Evolutionary conservation across 2,797 vertebrate species (phyloP).

Genomic region (Coregonus ussuriensis): DNA sequence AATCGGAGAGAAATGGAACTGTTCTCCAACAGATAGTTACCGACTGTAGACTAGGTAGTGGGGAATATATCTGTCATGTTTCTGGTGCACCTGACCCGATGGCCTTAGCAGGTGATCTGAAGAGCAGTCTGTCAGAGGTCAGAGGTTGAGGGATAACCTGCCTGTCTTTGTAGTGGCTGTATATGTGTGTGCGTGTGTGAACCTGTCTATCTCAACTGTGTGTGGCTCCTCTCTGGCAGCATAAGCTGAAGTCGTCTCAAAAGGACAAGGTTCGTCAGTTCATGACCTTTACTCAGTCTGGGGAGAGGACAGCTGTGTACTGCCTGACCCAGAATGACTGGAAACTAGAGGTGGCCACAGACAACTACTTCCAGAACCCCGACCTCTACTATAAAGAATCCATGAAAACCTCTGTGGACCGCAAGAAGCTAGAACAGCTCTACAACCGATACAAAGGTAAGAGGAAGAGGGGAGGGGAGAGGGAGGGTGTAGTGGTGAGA

Average conservation of each 20-base stretch:
- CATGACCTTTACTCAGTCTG: conserved; percentile 93
- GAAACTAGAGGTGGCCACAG: conserved; percentile 92
- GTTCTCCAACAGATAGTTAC: background rate
- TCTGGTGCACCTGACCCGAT: background rate
- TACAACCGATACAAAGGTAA: conserved; percentile 94
- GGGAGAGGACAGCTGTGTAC: conserved; percentile 90
- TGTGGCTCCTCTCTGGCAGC: conserved; percentile 68
- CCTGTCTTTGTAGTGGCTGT: background rate
- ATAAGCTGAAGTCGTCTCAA: conserved; percentile 93
- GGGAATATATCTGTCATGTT: background rate
- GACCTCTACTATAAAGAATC: conserved; percentile 89
- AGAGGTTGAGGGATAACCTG: no score
- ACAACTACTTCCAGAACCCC: conserved; percentile 93
- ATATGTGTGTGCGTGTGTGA: background rate
- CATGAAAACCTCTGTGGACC: conserved; percentile 91
- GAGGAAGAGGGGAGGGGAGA: background rate
- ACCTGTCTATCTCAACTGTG: background rate
- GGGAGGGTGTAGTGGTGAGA: no score
- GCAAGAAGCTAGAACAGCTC: conserved; percentile 91
- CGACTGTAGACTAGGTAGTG: background rate
- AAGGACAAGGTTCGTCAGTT: conserved; percentile 96
- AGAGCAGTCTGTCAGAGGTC: background rate
- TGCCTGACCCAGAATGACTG: conserved; percentile 93
- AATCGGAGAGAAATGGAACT: background rate
- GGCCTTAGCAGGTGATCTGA: background rate